phyloP scores from a whole-genome alignment of 2,888 invertebrate species.

The Epistrophe grossulariae region DNA sequence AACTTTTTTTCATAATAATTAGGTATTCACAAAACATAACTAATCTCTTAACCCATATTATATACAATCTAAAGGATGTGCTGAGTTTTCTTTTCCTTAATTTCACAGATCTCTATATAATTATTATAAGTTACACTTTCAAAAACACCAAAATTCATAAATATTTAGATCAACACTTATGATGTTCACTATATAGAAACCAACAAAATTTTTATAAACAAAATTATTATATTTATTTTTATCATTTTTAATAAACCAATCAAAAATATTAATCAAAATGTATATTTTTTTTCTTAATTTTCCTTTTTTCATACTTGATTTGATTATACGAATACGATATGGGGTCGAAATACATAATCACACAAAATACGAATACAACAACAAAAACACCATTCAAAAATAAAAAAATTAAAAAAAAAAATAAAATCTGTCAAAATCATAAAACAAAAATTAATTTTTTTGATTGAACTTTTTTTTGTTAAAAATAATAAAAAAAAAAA shows the following conservation, averaged over 20 bases:
- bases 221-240: slow-evolving; percentile 24
- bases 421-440: slow-evolving; percentile 11
- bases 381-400: slow-evolving; percentile 75
- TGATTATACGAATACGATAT: slow-evolving; percentile 81
- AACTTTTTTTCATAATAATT: slow-evolving; percentile 39
- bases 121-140: slow-evolving; percentile 9
- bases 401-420: slow-evolving; percentile 51
- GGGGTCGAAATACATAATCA: slow-evolving; percentile 78
- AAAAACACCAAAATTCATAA: slow-evolving; percentile 53
- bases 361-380: slow-evolving; percentile 77
- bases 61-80: slow-evolving; percentile 31
- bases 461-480: slow-evolving; percentile 65
- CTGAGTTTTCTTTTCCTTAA: slow-evolving; percentile 45
- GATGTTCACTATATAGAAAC: background rate
- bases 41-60: slow-evolving; percentile 23
- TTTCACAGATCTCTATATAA: slow-evolving; percentile 5
- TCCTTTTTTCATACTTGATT: slow-evolving; percentile 83
- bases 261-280: slow-evolving; percentile 81
- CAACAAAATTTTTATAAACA: slow-evolving; percentile 2
- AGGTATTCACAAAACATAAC: slow-evolving; percentile 57
- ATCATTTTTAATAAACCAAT: slow-evolving; percentile 61
- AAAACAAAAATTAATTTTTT: slow-evolving; percentile 52
- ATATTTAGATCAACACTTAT: slow-evolving; percentile 22
- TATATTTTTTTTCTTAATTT: slow-evolving; percentile 82
- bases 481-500: slow-evolving; percentile 41